Conservation (phyloP, 2,113 vertebrate genomes). For the Scomber japonicus region DNA sequence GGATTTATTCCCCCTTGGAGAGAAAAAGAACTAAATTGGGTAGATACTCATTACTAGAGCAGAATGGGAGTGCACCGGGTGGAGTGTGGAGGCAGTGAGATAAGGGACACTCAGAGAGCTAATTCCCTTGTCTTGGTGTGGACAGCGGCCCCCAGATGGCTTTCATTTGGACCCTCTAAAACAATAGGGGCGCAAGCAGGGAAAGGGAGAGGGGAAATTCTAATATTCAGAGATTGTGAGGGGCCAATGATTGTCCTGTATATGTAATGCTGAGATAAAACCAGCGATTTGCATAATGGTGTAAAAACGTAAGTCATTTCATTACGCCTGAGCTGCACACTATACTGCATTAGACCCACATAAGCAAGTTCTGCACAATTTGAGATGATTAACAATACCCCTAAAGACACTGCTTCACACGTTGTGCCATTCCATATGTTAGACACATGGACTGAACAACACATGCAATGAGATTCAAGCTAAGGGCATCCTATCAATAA, state of each 20-base stretch:
- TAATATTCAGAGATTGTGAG: constrained; percentile 59
- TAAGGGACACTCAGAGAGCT: constrained; percentile 83
- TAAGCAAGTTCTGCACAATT: constrained; percentile 66
- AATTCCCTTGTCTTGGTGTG: constrained; percentile 83
- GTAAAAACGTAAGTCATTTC: constrained; percentile 53
- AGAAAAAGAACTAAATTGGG: constrained; percentile 83
- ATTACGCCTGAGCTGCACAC: constrained; percentile 39
- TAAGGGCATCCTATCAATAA: constrained; percentile 61
- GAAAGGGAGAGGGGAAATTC: constrained; percentile 48
- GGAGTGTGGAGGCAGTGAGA: constrained; percentile 81
- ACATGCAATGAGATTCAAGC: constrained; percentile 39
- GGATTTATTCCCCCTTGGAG: constrained; percentile 82
- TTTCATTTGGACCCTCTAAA: constrained; percentile 81
- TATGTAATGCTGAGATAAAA: constrained; percentile 66
- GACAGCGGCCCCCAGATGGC: constrained; percentile 76
- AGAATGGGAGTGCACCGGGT: constrained; percentile 81
- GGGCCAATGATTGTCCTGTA: constrained; percentile 54
- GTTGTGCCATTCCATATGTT: constrained; percentile 62
- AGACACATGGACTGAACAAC: constrained; percentile 51
- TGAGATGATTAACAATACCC: constrained; percentile 71
- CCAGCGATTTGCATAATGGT: constrained; percentile 63
- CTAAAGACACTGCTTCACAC: constrained; percentile 51
- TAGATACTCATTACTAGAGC: constrained; percentile 85
- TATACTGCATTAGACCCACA: constrained; percentile 30
- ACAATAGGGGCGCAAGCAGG: constrained; percentile 69